Conservation (phyloP, 2,797 vertebrate species). For the Miichthys miiuy region DNA sequence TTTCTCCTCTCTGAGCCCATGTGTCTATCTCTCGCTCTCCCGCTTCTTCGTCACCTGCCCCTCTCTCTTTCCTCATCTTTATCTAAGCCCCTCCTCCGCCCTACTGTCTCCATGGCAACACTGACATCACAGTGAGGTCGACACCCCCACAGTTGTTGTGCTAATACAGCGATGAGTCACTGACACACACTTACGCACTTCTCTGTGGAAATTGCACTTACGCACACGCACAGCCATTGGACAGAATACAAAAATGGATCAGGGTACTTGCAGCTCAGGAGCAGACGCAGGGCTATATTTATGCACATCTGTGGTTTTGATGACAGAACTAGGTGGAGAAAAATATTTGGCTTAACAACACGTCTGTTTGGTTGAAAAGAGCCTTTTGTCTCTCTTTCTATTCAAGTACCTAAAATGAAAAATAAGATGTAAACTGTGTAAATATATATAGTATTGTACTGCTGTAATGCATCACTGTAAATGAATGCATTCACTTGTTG, state of each 20-base stretch:
- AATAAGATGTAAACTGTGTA: neutral
- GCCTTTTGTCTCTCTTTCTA: neutral
- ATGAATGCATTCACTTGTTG: neutral
- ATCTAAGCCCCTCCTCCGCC: conserved; percentile 72
- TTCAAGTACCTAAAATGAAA: neutral
- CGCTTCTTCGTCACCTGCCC: conserved; percentile 57
- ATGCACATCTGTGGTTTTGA: conserved; percentile 20
- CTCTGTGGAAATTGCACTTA: conserved; percentile 71
- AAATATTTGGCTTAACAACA: neutral
- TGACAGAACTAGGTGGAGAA: neutral
- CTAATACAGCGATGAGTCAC: conserved; percentile 86
- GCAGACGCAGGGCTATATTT: conserved; percentile 25
- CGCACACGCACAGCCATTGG: conserved; percentile 58
- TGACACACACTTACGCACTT: conserved; percentile 80
- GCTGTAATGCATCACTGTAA: neutral
- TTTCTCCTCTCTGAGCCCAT: conserved; percentile 53
- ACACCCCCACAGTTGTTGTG: conserved; percentile 86
- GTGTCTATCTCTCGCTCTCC: conserved; percentile 40
- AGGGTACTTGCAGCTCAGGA: conserved; percentile 14
- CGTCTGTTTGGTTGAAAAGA: conserved; percentile 13
- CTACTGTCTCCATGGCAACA: conserved; percentile 85
- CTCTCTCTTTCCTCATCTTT: conserved; percentile 55
- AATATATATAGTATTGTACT: neutral
- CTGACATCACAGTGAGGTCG: conserved; percentile 86
- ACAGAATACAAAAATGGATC: conserved; percentile 60